Evolutionary conservation across 2,113 vertebrate species (phyloP).

Genomic region (Mobula birostris): DNA sequence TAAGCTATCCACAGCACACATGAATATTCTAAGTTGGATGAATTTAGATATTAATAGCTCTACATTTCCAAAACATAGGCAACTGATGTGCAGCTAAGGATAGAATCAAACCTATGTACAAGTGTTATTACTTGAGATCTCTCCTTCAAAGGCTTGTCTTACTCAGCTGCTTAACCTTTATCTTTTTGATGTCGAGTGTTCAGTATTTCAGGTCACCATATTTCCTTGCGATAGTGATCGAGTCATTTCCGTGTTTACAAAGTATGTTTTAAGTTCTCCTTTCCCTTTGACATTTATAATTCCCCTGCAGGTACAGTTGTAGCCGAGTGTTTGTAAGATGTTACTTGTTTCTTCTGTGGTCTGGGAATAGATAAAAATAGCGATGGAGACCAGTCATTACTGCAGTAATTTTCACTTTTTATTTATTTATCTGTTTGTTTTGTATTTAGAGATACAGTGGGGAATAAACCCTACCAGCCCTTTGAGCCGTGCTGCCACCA

Average conservation of each 20-base stretch:
- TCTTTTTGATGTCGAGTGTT: constrained; percentile 41
- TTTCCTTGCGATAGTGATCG: constrained; percentile 85
- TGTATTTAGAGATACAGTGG: too few species aligned
- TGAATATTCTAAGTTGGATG: constrained; percentile 52
- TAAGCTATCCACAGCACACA: constrained; percentile 45
- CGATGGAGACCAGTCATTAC: background rate
- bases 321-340: constrained; percentile 75
- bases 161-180: constrained; percentile 38
- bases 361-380: constrained; percentile 45
- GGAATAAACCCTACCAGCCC: too few species aligned
- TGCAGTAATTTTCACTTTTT: background rate
- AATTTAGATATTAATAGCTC: constrained; percentile 20
- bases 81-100: constrained; percentile 55
- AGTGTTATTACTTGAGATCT: constrained; percentile 47
- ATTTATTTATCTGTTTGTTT: too few species aligned
- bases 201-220: constrained; percentile 56
- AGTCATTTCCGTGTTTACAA: constrained; percentile 91
- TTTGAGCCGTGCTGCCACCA: too few species aligned
- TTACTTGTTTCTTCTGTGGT: constrained; percentile 88
- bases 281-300: constrained; percentile 98
- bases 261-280: constrained; percentile 91
- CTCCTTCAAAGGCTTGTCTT: constrained; percentile 40
- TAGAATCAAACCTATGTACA: constrained; percentile 62
- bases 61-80: constrained; percentile 58
- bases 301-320: constrained; percentile 85